These are phyloP conservation scores for Pangasius larnaudii DNA, from an alignment of 2,797 vertebrate genomes.

Conservation along the genomic window DNA sequence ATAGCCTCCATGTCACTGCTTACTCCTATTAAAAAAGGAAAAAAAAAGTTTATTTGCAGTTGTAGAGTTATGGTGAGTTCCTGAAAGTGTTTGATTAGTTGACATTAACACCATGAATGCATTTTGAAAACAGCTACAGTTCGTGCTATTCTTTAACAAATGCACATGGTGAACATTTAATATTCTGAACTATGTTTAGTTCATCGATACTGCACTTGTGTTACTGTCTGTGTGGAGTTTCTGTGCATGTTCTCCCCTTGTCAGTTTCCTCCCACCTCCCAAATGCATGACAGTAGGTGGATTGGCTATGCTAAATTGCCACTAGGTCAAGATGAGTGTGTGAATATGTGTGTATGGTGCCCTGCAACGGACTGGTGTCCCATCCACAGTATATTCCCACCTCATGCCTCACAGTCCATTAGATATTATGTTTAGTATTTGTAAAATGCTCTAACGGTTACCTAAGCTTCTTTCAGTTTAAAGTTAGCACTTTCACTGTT, in stretches of 20 bases:
- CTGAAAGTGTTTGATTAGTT: not conserved
- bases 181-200: not conserved
- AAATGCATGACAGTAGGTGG: not conserved
- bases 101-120: not conserved
- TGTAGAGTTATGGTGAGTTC: not conserved
- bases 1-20: not conserved
- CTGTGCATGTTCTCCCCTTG: not conserved
- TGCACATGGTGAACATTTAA: not conserved
- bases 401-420: not conserved
- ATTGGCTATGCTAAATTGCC: not conserved
- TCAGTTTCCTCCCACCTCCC: not conserved
- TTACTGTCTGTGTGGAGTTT: not conserved
- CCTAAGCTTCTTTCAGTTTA: not conserved
- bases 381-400: not conserved
- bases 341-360: not conserved
- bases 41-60: not conserved
- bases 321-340: not conserved
- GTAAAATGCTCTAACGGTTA: not conserved
- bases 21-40: not conserved
- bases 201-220: not conserved
- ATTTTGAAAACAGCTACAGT: not conserved
- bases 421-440: not conserved
- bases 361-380: not conserved
- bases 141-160: not conserved
- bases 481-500: not conserved